Percentiles rank a stretch among this genome's conserved stretches.
phyloP scores from a whole-genome alignment of 2,888 invertebrate species.

The Acanthosepion esculentum region DNA sequence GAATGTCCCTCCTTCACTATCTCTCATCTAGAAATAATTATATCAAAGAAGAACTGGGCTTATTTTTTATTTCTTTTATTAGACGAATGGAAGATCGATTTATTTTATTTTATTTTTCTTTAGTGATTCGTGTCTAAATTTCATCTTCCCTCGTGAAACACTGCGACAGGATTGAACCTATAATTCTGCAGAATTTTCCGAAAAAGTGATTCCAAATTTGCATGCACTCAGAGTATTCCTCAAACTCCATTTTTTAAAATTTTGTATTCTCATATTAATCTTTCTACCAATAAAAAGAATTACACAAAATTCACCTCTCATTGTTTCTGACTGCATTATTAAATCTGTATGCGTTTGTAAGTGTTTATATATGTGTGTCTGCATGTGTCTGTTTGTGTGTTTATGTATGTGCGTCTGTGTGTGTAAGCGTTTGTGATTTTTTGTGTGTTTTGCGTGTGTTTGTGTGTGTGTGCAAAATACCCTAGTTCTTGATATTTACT shows the following conservation, averaged over 20 bases:
- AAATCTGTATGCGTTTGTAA: background rate
- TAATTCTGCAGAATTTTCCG: background rate
- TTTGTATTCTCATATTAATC: background rate
- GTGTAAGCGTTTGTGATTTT: too few species aligned
- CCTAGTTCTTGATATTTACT: too few species aligned
- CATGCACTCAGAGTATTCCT: background rate
- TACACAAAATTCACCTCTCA: background rate
- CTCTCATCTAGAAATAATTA: background rate
- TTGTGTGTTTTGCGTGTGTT: too few species aligned
- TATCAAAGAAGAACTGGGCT: background rate
- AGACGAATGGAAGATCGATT: background rate
- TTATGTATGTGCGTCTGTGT: background rate
- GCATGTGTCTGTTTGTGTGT: background rate
- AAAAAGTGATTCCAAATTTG: background rate
- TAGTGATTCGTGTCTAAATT: slow-evolving; percentile 15
- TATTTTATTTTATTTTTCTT: background rate
- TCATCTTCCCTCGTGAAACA: background rate
- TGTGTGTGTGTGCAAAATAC: too few species aligned
- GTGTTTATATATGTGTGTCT: background rate
- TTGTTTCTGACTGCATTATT: background rate
- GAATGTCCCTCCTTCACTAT: background rate
- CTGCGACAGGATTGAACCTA: background rate
- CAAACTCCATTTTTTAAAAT: background rate
- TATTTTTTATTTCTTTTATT: background rate
- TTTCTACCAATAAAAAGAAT: background rate